Base-by-base conservation (phyloP, 2,113 vertebrate species). In the Cyanoramphus novaezelandiae region DNA sequence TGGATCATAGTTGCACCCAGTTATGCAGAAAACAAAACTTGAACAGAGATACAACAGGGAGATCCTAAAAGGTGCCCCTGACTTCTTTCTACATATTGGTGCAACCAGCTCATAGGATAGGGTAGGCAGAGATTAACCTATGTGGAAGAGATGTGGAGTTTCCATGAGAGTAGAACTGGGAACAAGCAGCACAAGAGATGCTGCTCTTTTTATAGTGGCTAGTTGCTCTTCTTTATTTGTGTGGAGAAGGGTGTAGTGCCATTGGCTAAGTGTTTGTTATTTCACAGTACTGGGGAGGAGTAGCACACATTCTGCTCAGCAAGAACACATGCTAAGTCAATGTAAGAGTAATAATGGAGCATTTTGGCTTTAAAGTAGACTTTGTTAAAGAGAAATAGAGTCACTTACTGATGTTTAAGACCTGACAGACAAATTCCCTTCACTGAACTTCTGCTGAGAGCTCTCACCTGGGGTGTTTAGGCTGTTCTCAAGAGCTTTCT, bases 161-260 rank as follows among this genome's bases (percentile, higher is more conserved):
- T 80, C 35, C 55, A 52, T 15, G 0, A 0, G 17, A 89, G n/a
- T 6, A 62, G 25, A 84, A 25, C 17, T 35, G 10, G 31, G n/a
- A 88, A 39, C 24, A 57, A 79, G 35, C 44, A 57, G n/a, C 23
- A 76, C 15, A 62, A 55, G 27, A 63, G 17, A 24, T 12, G 14
- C 33, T 68, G 39, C n/a, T 57, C 31, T 4, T 71, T 31, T 68
- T 62, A 23, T 16, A 79, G 21, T 20, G 57, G 16, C 27, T 71
- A 25, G 6, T 12, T 77, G 52, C 20, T 82, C 55, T 62, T 68
- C 23, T 11, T 47, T 82, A 21, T 17, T 44, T n/a, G 20, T 57
- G 19, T 1, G 4, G 35, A 59, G 33, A 72, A 52, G 59, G 15
- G 31, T 24, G 18, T 29, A 35, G 52, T 5, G 12, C 23, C 29